Evolutionary conservation across 2,113 vertebrate species (phyloP), one percentile per base, ranked within the genome.

Genomic region (Solea senegalensis): DNA sequence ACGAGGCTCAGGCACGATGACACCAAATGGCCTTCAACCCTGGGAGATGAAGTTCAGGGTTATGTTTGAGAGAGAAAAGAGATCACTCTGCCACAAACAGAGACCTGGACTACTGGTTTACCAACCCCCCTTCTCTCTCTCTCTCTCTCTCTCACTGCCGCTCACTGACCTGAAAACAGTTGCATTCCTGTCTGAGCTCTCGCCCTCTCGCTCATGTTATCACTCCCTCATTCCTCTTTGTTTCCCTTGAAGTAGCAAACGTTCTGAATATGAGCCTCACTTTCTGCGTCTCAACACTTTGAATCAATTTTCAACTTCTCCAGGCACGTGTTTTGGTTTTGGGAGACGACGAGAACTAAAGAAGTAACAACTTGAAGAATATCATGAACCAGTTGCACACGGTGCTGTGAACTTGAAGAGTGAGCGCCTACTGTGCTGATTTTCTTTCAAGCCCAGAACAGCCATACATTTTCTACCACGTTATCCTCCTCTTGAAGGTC

Each of bases 131-230:
- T 63, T 68, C 66, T 68, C 59, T 66, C 34, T 74, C 8, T 65
- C 78, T 76, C 41, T 65, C 34, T 40, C 41, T 57, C 72, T 58
- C 41, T 82, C 59, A 70, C 69, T 82, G 78, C 80, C 79, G 80
- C 81, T 89, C 91, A 91, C 82, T 92, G 92, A 94, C 93, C 92
- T 92, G 89, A 93, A 94, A 92, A 92, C 85, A 87, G 77, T 80
- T 62, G 45, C 90, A 91, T 91, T 92, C 91, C 89, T 91, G 80
- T 81, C 81, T 91, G 81, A 92, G 86, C 82, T 86, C 76, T 80
- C 69, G 70, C 64, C 63, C 73, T 71, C 71, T 80, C 57, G 14
- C 78, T 84, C 77, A 51, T 56, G 69, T 79, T 73, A 79, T 75
- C 56, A 65, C 80, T 74, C 66, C 74, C 77, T 84, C 55, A 55